Evolutionary conservation across 2,888 invertebrate species (phyloP), one percentile per base, ranked within the genome.

Genomic region (Ametastegia equiseti): DNA sequence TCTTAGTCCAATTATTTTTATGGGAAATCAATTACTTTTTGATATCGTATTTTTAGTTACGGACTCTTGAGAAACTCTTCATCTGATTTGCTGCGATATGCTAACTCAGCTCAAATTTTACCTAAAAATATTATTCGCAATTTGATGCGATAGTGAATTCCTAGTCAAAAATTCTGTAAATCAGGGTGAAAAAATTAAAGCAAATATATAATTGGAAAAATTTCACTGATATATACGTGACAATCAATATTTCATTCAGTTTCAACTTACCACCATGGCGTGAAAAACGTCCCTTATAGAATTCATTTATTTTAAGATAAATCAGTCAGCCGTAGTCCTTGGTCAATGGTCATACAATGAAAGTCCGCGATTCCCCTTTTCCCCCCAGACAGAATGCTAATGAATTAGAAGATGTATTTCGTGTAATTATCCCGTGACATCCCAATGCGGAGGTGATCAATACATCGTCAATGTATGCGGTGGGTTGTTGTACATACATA

Each of bases 381-480:
- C 30, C 15, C 30, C 45, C 45, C 13, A 5, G 71, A 47, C 23
- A 27, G 27, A 47, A 47, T n/a, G 47, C 42, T 39, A 19, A 39
- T 47, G 42, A 71, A 71, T 71, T 23, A 19, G 39, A 30, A 67
- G 39, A 54, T 54, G 36, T 36, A n/a, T 50, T 75, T 36, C 33
- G 19, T 33, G 54, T 75, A 75, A 75, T 75, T 75, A 75, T 54
- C 33, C 33, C 33, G 36, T 54, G 36, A 54, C 73, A 54, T 27
- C 54, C 73, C 73, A 36, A 50, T 15, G 33, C 36, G 1, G 11
- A 15, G 54, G 54, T 75, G 45, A 75, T 75, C 54, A 54, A 75
- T 75, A 54, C 73, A 36, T 50, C 54, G 50, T 30, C 27, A 45
- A 45, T 71, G 47, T 71, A 54, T 75, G 50, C 54, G 9, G 45